Percentiles rank a stretch among this genome's conserved stretches.
Conservation (phyloP, 2,113 vertebrate genomes). For the western clawed frog (Xenopus tropicalis) region UCB_Xtro_10.0 CM004444.2:35185001-35185500, state of each 20-base stretch:
- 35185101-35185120: neutral
- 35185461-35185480: no score
- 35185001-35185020: no score
- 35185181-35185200: slow-evolving; percentile 2
- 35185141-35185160: slow-evolving; percentile 6
- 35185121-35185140: slow-evolving; percentile 19
- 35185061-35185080: neutral
- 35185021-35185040: no score
- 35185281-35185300: neutral
- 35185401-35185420: neutral
- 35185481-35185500: no score
- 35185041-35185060: no score
- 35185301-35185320: no score
- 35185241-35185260: neutral
- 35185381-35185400: neutral
- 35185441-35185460: no score
- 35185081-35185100: neutral
- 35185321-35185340: slow-evolving; percentile 6
- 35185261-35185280: neutral
- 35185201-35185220: neutral
- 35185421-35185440: no score
- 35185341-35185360: neutral
- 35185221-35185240: neutral
- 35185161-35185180: neutral
- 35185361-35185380: slow-evolving; percentile 12